These are phyloP conservation scores for Micropterix aruncella DNA, from an alignment of 2,888 invertebrate genomes.

Conservation along the genomic window DNA sequence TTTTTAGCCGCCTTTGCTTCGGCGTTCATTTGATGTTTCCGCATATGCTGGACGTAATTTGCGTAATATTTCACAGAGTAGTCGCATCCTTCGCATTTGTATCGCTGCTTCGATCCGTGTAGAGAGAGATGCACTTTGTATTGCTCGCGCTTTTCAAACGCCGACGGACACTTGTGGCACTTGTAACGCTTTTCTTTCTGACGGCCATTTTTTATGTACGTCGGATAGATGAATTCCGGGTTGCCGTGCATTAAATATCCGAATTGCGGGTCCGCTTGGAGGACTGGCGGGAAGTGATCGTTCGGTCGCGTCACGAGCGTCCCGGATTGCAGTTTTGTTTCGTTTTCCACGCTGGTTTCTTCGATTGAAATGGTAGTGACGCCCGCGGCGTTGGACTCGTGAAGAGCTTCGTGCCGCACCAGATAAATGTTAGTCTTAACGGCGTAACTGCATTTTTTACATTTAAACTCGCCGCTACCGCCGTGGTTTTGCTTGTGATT, in stretches of 20 bases:
- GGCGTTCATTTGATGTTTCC: constrained; percentile 61
- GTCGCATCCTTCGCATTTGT: constrained; percentile 72
- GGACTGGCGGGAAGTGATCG: constrained; percentile 36
- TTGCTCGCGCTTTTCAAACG: constrained; percentile 74
- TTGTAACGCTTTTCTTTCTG: constrained; percentile 67
- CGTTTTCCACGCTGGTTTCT: constrained; percentile 33
- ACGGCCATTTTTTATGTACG: constrained; percentile 57
- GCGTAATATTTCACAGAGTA: constrained; percentile 81
- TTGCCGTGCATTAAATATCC: constrained; percentile 57
- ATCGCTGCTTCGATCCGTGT: constrained; percentile 73
- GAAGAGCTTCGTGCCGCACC: constrained; percentile 46
- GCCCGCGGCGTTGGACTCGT: constrained; percentile 23
- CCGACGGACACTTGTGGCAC: constrained; percentile 76
- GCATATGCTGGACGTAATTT: constrained; percentile 68
- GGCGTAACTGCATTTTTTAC: constrained; percentile 55
- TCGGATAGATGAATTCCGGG: constrained; percentile 64
- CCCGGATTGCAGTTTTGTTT: constrained; percentile 45
- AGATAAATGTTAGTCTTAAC: constrained; percentile 54
- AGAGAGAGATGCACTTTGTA: constrained; percentile 70
- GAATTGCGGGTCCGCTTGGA: constrained; percentile 51
- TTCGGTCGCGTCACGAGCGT: constrained; percentile 36
- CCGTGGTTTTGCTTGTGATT: constrained; percentile 58
- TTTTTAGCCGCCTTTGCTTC: constrained; percentile 47
- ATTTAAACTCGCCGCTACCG: constrained; percentile 47
- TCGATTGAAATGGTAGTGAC: constrained; percentile 27